Evolutionary conservation across 2,797 vertebrate species (phyloP).

Genomic region (Poecilia picta): DNA sequence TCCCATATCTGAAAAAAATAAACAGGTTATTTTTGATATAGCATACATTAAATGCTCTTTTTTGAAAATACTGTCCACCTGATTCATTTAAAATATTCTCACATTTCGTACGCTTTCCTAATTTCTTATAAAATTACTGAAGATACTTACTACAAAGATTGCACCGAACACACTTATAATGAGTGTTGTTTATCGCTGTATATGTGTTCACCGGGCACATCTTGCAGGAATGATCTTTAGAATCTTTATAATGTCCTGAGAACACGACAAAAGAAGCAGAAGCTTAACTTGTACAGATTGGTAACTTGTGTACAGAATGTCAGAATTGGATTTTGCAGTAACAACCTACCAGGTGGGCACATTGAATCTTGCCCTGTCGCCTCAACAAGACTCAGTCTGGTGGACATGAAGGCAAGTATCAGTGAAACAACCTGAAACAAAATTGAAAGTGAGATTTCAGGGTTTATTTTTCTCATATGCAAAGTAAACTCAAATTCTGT

Average conservation of each 20-base stretch:
- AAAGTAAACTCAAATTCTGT: background rate
- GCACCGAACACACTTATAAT: too few relatives aligned
- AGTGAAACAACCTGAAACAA: slow-evolving; percentile 52
- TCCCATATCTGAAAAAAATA: background rate
- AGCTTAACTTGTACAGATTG: background rate
- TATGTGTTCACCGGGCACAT: background rate
- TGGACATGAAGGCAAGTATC: slow-evolving; percentile 27
- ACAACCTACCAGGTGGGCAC: slow-evolving; percentile 61
- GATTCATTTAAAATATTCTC: background rate
- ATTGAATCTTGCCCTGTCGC: too few relatives aligned
- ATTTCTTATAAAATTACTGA: background rate
- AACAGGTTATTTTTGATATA: background rate
- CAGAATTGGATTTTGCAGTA: background rate
- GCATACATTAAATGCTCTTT: background rate
- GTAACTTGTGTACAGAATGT: background rate
- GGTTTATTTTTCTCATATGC: background rate
- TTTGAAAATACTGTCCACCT: background rate
- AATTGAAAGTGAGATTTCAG: background rate
- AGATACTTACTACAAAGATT: slow-evolving; percentile 24
- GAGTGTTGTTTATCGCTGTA: fast-evolving
- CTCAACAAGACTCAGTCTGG: background rate
- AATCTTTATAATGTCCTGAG: slow-evolving; percentile 46
- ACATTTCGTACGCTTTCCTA: background rate
- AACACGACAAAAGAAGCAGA: slow-evolving; percentile 6
- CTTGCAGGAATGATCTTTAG: slow-evolving; percentile 13